A percentile compares a stretch with the other conserved stretches of the same genome.
Conservation (phyloP, 2,888 invertebrate genomes). For the Electrophaes corylata region DNA sequence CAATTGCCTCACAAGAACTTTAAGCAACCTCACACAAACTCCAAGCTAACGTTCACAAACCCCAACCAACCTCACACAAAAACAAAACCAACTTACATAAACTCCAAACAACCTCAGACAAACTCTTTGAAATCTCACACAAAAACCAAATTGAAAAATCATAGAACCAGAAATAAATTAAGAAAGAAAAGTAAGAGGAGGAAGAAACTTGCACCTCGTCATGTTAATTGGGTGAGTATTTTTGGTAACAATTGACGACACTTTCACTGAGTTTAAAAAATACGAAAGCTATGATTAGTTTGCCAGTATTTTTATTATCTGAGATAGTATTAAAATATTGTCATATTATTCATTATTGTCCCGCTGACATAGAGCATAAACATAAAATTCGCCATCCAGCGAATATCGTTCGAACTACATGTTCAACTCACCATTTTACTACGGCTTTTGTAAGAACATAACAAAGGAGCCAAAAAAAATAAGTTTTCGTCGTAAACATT, state of each 20-base stretch:
- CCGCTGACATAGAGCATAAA: no score
- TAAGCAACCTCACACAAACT: conserved; percentile 1
- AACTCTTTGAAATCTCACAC: not conserved
- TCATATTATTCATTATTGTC: no score
- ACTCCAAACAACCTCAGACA: not conserved
- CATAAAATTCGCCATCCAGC: no score
- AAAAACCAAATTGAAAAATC: conserved; percentile 6
- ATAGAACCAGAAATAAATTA: conserved; percentile 29
- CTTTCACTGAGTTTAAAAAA: not conserved
- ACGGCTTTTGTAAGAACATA: no score
- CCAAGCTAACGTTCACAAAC: not conserved
- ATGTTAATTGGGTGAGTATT: conserved; percentile 30
- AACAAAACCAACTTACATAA: not conserved
- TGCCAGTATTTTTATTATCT: no score
- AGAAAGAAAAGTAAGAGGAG: conserved; percentile 28
- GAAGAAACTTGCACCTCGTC: conserved; percentile 31
- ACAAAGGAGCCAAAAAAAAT: no score
- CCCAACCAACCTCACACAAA: not conserved
- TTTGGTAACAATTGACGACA: not conserved
- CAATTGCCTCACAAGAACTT: no score
- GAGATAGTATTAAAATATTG: no score
- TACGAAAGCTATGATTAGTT: no score
- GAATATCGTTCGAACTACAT: no score
- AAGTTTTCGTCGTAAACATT: no score
- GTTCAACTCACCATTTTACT: no score